These are phyloP conservation scores for Tinamus guttatus DNA, from an alignment of 2,113 vertebrate species.

Conservation along the genomic window DNA sequence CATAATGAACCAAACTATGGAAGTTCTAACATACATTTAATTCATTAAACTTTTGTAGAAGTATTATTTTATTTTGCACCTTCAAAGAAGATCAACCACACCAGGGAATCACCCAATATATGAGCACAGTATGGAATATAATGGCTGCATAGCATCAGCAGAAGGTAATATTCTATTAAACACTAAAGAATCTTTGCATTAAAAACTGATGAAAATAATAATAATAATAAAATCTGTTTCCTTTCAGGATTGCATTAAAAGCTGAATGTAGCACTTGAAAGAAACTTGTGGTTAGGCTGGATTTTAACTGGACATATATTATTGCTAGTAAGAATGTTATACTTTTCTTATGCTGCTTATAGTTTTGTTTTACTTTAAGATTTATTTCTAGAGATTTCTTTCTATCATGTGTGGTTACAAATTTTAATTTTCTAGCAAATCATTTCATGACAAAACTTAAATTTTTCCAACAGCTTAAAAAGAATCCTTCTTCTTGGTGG, in stretches of 20 bases:
- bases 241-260: neutral
- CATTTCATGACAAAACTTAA: neutral
- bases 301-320: too few relatives aligned
- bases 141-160: neutral
- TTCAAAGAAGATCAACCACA: neutral
- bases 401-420: neutral
- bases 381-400: neutral
- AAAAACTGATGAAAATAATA: neutral
- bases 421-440: neutral
- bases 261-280: neutral
- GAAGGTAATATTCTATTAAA: neutral
- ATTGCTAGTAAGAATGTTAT: too few relatives aligned
- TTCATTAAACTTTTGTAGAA: neutral
- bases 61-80: neutral
- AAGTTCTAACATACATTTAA: neutral
- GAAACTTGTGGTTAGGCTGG: neutral
- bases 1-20: neutral
- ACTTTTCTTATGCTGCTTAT: too few relatives aligned
- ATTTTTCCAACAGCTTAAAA: neutral
- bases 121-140: fast-evolving
- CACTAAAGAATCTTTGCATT: neutral
- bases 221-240: neutral
- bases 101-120: neutral
- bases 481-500: neutral
- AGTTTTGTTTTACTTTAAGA: neutral